Conservation (phyloP, 1,140 invertebrate species). For the Magallana angulata region DNA sequence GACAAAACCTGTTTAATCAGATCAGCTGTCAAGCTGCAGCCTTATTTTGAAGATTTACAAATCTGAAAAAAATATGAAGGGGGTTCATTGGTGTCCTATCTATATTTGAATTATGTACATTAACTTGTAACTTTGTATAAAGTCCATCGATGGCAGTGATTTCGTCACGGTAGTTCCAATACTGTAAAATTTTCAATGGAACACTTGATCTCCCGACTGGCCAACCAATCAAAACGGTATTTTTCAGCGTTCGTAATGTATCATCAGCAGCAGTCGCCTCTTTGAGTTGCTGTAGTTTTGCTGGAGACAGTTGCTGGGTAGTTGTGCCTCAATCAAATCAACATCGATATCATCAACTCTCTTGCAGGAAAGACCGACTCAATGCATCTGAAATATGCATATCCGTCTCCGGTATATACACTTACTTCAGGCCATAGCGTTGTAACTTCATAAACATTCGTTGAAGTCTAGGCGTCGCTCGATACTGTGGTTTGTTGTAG, state of each 20-base stretch:
- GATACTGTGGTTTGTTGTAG: conserved; percentile 54
- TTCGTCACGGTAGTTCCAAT: conserved; percentile 26
- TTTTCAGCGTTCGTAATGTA: background rate
- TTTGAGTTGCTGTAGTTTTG: conserved; percentile 35
- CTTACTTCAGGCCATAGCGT: too few relatives aligned
- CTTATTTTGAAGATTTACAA: too few relatives aligned
- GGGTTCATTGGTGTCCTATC: too few relatives aligned
- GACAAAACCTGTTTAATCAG: too few relatives aligned
- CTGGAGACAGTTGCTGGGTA: conserved; percentile 41
- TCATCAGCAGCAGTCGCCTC: conserved; percentile 30
- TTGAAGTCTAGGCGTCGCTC: conserved; percentile 57
- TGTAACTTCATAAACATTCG: too few relatives aligned
- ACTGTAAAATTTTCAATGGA: background rate
- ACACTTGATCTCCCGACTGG: background rate
- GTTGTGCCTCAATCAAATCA: too few relatives aligned
- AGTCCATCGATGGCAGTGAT: background rate
- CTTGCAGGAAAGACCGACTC: conserved; percentile 9
- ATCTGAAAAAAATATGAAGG: too few relatives aligned
- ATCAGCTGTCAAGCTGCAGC: too few relatives aligned
- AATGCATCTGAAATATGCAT: too few relatives aligned
- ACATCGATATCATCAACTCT: too few relatives aligned
- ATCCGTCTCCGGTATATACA: too few relatives aligned
- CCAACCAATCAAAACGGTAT: conserved; percentile 7
- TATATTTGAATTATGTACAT: too few relatives aligned
- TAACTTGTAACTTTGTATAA: background rate